These are phyloP conservation scores for Laticauda laticaudata DNA, from an alignment of 2,113 vertebrate species.

Conservation along the genomic window DNA sequence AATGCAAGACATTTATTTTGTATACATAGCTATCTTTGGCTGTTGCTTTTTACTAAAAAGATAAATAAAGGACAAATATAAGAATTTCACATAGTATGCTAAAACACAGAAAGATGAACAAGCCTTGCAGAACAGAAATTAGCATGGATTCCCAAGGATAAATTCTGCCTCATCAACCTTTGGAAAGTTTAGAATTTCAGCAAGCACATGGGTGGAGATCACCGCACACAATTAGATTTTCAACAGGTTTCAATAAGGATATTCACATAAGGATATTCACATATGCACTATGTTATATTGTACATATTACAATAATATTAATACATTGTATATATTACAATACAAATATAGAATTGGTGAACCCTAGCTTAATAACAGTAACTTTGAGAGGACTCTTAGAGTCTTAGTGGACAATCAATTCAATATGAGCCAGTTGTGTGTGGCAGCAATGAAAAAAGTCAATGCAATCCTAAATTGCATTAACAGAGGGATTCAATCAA, in stretches of 20 bases:
- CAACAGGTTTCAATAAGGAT: background rate
- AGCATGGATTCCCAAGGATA: background rate
- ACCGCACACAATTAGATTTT: background rate
- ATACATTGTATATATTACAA: too few species aligned
- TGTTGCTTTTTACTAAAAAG: background rate
- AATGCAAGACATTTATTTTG: background rate
- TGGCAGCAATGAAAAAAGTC: too few species aligned
- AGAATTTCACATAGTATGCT: background rate
- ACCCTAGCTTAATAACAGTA: too few species aligned
- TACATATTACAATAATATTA: too few species aligned
- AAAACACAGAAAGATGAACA: background rate
- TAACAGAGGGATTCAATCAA: too few species aligned
- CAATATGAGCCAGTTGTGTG: too few species aligned
- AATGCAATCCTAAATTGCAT: too few species aligned
- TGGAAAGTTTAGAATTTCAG: background rate
- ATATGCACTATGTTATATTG: background rate
- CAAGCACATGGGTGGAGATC: background rate
- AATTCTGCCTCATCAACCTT: background rate
- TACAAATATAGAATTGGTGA: too few species aligned
- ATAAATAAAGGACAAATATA: background rate
- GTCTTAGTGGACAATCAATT: too few species aligned
- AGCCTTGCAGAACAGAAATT: background rate
- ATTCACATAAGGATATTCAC: background rate
- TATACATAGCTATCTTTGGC: background rate
- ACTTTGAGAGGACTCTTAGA: too few species aligned